Evolutionary conservation across 2,888 invertebrate species (phyloP).

Genomic region (Trichopoda pennipes): DNA sequence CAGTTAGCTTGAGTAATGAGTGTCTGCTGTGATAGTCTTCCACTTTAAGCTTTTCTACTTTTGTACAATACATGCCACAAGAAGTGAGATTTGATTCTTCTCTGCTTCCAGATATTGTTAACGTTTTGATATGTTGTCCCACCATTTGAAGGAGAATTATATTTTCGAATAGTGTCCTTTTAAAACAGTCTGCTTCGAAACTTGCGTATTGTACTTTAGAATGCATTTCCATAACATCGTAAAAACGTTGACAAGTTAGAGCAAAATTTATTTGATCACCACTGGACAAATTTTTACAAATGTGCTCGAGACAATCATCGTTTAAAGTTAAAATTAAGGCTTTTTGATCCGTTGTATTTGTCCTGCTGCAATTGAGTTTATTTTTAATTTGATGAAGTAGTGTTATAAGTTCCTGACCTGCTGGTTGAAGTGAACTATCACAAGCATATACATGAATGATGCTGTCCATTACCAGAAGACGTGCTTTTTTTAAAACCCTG

Average conservation of each 20-base stretch:
- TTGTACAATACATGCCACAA: slow-evolving; percentile 21
- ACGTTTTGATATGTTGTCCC: slow-evolving; percentile 32
- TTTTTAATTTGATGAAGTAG: background rate
- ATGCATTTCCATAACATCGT: slow-evolving; percentile 60
- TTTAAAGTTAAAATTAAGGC: slow-evolving; percentile 66
- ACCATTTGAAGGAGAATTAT: slow-evolving; percentile 41
- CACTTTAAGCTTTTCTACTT: slow-evolving; percentile 22
- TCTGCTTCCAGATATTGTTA: background rate
- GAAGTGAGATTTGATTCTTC: background rate
- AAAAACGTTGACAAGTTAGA: slow-evolving; percentile 71
- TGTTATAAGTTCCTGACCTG: background rate
- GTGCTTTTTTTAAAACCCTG: slow-evolving; percentile 11
- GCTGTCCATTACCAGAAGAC: background rate
- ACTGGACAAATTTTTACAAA: slow-evolving; percentile 56
- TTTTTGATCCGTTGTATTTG: background rate
- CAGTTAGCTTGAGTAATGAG: background rate
- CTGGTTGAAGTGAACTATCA: slow-evolving; percentile 37
- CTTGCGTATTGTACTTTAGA: slow-evolving; percentile 58
- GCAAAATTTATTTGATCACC: slow-evolving; percentile 72
- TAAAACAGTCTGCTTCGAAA: background rate
- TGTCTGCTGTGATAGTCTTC: background rate
- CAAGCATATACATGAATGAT: slow-evolving; percentile 16
- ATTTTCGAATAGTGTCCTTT: background rate
- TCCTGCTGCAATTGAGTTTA: background rate
- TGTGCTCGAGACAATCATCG: slow-evolving; percentile 72